Base-by-base conservation (phyloP, 2,797 vertebrate species). In the Pitangus sulphuratus region DNA sequence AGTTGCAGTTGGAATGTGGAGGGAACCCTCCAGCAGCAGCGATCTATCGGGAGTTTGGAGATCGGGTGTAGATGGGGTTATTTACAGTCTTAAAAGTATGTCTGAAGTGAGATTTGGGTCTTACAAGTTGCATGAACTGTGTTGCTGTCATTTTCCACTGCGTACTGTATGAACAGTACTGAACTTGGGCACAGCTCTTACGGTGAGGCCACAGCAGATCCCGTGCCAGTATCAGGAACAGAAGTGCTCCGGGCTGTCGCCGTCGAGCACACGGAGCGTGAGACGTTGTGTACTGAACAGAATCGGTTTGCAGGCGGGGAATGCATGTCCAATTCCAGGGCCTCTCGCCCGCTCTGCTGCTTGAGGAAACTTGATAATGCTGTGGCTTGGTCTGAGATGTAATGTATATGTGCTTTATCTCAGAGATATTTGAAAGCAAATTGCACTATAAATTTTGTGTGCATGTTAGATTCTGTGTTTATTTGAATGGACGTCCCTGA, bases 291-390 rank as follows among this genome's bases (percentile, higher is more conserved):
- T 17, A 22, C 31, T 44, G 90, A 68, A 40, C 33, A 84, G 58
- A 91, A 56, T 85, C 53, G 2, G 65, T 93, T 93, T 96, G 89
- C 77, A 62, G 84, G 35, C 87, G 14, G 90, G 86, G 93, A 97
- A 96, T 91, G 93, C 70, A 57, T 78, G 84, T 78, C 95, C 84
- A 84, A 94, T 94, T 58, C 65, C 54, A 80, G 87, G 91, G 82
- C 71, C 93, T 93, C 80, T 69, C 22, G 2, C 74, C 31, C 44
- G 40, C 72, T 39, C 81, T 81, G 62, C 86, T 90, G 31, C 53
- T 66, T 25, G n/a, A 91, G 92, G 89, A 83, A 83, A 95, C 84
- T 33, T 19, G 30, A 22, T 93, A 64, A 37, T 37, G 80, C 21
- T 26, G n/a, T 1, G 51, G 37, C 19, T 69, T 69, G 37, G 40